Evolutionary conservation across 2,113 vertebrate genomes (phyloP), one percentile per base, ranked within the genome.

Genomic region (Malaclemys terrapin): DNA sequence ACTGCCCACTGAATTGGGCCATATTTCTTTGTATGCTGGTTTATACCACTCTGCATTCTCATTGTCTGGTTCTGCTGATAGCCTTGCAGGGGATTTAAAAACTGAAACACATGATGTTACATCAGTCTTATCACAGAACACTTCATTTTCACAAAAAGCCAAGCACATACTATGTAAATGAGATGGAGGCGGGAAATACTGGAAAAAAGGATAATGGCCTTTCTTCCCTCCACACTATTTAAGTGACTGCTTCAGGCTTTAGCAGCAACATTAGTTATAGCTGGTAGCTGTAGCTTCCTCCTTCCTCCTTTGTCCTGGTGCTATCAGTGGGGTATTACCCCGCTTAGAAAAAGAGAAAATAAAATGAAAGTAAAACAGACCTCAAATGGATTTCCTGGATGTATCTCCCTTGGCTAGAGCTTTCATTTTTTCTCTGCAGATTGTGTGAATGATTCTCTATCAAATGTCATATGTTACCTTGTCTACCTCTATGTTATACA

Each of bases 31-130:
- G 42, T 78, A 27, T 78, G 42, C 42, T 92, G 84, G 42, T 76
- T 92, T 47, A 27, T 0, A 0, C 16, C 82, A 54, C 42, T n/a
- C 82, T 91, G 69, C 54, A 84, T 87, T 42, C 47, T 81, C 75
- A 82, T 79, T 88, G 87, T 87, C 69, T 93, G 75, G 85, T 85
- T 83, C 35, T 93, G 42, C 57, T 90, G 84, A 90, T 89, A 95
- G 54, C 10, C 19, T 79, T 95, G 56, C 56, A 57, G 56, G 11
- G 56, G 25, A 25, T 57, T 57, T 29, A 62, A 62, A 62, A 62
- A 31, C 27, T 14, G 27, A 27, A 47, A 88, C 82, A 47, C 13
- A 52, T 19, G 0, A 6, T 85, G 52, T 87, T 90, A 45, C 3
- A 56, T 45, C 50, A 85, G 19, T 85, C 20, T 89, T 90, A 69